Percentiles rank a stretch among this genome's conserved stretches.
phyloP scores from a whole-genome alignment of 2,113 vertebrate species.

The Aegotheles bennettii region DNA sequence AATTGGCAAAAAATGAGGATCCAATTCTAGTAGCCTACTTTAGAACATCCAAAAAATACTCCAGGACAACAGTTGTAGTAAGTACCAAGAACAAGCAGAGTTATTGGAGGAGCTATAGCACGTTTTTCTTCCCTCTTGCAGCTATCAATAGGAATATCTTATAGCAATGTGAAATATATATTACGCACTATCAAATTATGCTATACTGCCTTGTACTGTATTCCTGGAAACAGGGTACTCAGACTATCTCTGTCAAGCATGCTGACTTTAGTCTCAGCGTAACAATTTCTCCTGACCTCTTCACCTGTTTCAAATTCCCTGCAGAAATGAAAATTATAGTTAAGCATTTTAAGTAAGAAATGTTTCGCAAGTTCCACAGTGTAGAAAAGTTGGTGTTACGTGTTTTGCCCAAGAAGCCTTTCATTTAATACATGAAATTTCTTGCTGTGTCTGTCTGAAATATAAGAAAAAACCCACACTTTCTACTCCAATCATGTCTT shows the following conservation, averaged over 20 bases:
- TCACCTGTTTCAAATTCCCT: not conserved
- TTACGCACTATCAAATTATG: not conserved
- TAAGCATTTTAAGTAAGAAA: not conserved
- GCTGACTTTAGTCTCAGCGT: not conserved
- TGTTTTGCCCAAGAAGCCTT: not conserved
- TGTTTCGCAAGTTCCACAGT: not conserved
- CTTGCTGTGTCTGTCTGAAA: not conserved
- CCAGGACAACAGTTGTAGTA: not conserved
- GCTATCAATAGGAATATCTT: not conserved
- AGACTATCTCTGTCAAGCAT: not conserved
- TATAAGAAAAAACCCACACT: not conserved
- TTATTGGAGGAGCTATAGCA: not conserved
- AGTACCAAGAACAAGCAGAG: not conserved
- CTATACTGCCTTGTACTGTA: not conserved
- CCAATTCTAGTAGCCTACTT: not conserved
- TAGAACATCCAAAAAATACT: not conserved
- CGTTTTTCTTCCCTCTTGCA: not conserved
- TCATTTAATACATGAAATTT: not conserved
- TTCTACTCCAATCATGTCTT: not conserved
- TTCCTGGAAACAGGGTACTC: not conserved
- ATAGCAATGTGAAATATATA: not conserved
- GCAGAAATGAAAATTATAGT: not conserved
- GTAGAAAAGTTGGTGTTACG: not conserved
- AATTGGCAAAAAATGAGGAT: not conserved
- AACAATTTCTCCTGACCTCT: not conserved